These are phyloP conservation scores for Rhynchomys soricoides DNA, from an alignment of 2,113 vertebrate species.

Conservation along the genomic window DNA sequence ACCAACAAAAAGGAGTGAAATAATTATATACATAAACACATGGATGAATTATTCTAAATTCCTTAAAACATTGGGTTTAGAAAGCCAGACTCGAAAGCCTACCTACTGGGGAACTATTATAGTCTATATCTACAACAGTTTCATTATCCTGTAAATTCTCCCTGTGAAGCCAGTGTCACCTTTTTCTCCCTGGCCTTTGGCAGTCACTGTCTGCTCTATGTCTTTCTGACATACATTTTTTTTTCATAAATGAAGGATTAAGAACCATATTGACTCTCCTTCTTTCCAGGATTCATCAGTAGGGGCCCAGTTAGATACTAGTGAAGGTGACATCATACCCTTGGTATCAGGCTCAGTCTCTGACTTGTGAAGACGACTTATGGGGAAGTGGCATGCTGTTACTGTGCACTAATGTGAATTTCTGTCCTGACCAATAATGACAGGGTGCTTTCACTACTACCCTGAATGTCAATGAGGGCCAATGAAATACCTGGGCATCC, in stretches of 20 bases:
- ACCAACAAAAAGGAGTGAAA: neutral
- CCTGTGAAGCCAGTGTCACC: neutral
- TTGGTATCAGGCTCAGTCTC: neutral
- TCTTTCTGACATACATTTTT: neutral
- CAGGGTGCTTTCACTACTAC: neutral
- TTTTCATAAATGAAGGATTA: neutral
- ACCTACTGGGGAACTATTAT: neutral
- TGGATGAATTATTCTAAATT: conserved; percentile 28
- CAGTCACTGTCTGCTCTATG: neutral
- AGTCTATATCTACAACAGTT: neutral
- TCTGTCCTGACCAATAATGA: neutral
- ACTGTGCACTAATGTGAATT: neutral
- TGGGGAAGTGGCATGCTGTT: neutral
- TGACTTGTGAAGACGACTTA: neutral
- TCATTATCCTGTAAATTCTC: neutral
- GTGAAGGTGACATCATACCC: neutral
- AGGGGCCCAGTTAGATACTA: neutral
- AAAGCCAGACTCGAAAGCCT: conserved; percentile 20
- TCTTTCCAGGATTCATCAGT: neutral
- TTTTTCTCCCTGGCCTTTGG: neutral
- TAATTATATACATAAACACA: neutral
- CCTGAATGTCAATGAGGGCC: neutral
- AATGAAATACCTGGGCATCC: neutral
- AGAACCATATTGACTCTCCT: neutral
- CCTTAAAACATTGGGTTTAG: neutral